Percentiles rank a stretch among this genome's conserved stretches.
Evolutionary conservation across 1,140 invertebrate genomes (phyloP).

Genomic region (Phenacoccus solenopsis): DNA sequence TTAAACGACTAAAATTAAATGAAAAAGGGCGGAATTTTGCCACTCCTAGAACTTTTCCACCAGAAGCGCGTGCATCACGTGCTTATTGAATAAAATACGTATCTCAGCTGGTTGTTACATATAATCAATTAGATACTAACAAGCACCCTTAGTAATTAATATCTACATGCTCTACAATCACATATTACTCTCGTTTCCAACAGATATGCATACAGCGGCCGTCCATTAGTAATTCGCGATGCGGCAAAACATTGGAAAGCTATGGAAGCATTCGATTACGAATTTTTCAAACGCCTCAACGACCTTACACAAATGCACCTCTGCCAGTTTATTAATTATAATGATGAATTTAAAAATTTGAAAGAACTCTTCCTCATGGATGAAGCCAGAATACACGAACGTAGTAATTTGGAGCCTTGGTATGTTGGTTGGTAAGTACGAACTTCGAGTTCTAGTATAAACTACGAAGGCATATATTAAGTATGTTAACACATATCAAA

Average conservation of each 20-base stretch:
- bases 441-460: no score
- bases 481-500: background rate
- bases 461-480: background rate
- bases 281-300: constrained; percentile 70
- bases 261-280: constrained; percentile 49
- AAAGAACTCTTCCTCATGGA: constrained; percentile 68
- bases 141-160: no score
- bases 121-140: no score
- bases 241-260: constrained; percentile 68
- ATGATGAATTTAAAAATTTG: constrained; percentile 66
- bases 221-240: constrained; percentile 73
- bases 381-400: constrained; percentile 45
- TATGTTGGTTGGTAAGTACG: constrained; percentile 71
- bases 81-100: no score
- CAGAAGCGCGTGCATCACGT: no score
- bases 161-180: no score
- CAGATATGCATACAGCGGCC: constrained; percentile 59
- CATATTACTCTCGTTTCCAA: no score
- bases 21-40: no score
- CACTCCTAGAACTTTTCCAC: no score
- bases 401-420: constrained; percentile 55
- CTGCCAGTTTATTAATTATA: constrained; percentile 87
- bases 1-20: no score
- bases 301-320: constrained; percentile 36
- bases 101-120: no score